phyloP scores from a whole-genome alignment of 92 coral and sea anemone species.

The Actinostola sp. region DNA sequence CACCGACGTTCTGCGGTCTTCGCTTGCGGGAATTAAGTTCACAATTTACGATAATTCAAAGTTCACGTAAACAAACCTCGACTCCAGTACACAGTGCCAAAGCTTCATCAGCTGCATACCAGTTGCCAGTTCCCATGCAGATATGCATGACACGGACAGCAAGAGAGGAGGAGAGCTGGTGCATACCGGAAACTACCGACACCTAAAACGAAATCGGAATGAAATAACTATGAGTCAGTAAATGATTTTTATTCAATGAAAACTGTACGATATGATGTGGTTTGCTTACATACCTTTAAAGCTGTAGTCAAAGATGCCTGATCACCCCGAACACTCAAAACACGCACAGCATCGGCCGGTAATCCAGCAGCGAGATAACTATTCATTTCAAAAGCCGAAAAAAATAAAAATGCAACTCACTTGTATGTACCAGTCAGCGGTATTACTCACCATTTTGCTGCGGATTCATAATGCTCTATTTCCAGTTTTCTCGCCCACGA shows the following conservation, averaged over 20 bases:
- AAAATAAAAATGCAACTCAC: background rate
- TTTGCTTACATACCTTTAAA: constrained; percentile 60
- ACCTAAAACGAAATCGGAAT: constrained; percentile 40
- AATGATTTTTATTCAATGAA: background rate
- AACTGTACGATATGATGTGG: background rate
- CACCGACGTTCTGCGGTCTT: too few species aligned
- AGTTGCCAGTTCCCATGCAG: constrained; percentile 58
- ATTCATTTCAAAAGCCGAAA: background rate
- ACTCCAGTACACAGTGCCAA: constrained; percentile 57
- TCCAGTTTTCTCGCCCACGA: constrained; percentile 94
- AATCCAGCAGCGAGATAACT: constrained; percentile 86
- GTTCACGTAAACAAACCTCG: constrained; percentile 51
- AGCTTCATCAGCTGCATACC: constrained; percentile 59
- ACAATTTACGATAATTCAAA: background rate
- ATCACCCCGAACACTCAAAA: constrained; percentile 85
- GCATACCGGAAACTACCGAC: constrained; percentile 55
- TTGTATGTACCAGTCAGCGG: background rate
- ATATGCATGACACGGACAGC: constrained; percentile 74
- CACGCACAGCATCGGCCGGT: constrained; percentile 88
- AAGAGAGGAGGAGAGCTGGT: constrained; percentile 66
- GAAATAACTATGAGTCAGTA: background rate
- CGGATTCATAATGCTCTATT: constrained; percentile 87
- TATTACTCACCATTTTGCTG: constrained; percentile 89
- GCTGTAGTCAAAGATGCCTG: constrained; percentile 72
- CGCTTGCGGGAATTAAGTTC: background rate